Conservation (phyloP, 2,113 vertebrate genomes). For the Gadus macrocephalus region DNA sequence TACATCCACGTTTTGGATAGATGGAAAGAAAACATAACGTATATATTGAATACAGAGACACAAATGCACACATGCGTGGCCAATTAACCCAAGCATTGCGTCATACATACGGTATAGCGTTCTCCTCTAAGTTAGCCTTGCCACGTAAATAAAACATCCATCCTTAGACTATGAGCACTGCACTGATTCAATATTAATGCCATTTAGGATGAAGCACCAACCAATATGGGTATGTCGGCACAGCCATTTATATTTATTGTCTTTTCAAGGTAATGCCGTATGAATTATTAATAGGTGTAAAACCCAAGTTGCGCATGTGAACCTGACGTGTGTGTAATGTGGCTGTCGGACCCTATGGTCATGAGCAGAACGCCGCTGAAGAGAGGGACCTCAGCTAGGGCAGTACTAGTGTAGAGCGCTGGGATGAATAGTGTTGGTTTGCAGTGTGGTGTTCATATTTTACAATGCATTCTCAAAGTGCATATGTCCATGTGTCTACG, state of each 20-base stretch:
- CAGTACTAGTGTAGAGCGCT: no score
- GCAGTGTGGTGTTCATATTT: no score
- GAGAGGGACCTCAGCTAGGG: conserved; percentile 6
- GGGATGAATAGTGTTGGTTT: no score
- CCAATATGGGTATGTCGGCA: conserved; percentile 25
- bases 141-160: conserved; percentile 51
- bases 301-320: conserved; percentile 31
- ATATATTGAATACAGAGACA: no score
- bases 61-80: no score
- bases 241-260: conserved; percentile 51
- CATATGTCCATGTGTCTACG: no score
- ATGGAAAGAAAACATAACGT: no score
- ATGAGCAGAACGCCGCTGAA: background rate
- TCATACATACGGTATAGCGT: conserved; percentile 22
- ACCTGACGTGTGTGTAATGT: conserved; percentile 19
- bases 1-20: no score
- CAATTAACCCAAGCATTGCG: no score
- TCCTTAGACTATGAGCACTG: conserved; percentile 30
- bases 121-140: conserved; percentile 26
- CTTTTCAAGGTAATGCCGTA: conserved; percentile 49
- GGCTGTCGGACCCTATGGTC: background rate
- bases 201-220: conserved; percentile 35
- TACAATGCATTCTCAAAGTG: no score
- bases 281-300: conserved; percentile 56
- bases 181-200: conserved; percentile 57